Evolutionary conservation across 2,888 invertebrate species (phyloP), one percentile per base, ranked within the genome.

Genomic region (Amblyjoppa proteus): DNA sequence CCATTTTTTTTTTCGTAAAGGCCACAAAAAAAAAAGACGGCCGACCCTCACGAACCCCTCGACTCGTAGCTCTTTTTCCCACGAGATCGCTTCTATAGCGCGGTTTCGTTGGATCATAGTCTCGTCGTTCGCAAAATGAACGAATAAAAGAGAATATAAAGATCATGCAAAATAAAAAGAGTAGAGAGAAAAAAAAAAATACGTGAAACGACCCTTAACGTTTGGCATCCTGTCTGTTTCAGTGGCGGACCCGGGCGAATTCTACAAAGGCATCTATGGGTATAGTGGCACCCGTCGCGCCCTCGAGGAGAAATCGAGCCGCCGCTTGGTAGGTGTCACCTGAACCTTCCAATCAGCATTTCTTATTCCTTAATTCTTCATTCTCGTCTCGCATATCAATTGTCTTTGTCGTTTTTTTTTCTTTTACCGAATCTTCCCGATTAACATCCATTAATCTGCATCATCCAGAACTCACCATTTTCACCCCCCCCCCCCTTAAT

Each of bases 251-350:
- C 96, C 96, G 96, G 96, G 96, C 96, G 97, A 97, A 96, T 96
- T 96, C 97, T 97, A 96, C 97, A 97, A 97, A 96, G 96, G 96
- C 96, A 96, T 95, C 96, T 96, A 96, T 95, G 95, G 95, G 96
- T 97, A 95, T 97, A 97, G 96, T 96, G 96, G 96, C 95, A 94
- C 95, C 94, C 95, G 95, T 94, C 95, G 95, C 95, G 94, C 94
- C 94, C 93, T 94, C 94, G 95, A 95, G 95, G 96, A 96, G 95
- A 96, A 95, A 95, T 94, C 95, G 94, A 95, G 94, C 95, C 95
- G 96, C 92, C 96, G 96, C 94, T 95, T 96, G 96, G 96, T 96
- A 96, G 96, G 96, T 96, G 94, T 94, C 93, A 92, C 89, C 90
- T 69, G 68, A 86, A 87, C 91, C 92, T 91, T 90, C 89, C 87